Conservation (phyloP, 2,888 invertebrate genomes). For the Boloria euphrosyne region DNA sequence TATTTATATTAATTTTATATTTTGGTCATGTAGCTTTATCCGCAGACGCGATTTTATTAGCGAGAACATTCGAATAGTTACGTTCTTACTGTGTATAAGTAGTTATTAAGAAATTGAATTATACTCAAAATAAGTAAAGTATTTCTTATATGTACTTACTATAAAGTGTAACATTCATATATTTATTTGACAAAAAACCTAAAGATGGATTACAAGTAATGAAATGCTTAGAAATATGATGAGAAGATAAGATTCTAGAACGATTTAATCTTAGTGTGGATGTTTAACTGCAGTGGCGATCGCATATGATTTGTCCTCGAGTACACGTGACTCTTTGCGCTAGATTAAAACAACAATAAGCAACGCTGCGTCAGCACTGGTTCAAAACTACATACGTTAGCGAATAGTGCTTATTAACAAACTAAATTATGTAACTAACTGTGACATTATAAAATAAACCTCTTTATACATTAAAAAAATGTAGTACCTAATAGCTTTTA, state of each 20-base stretch:
- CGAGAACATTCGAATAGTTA: too few species aligned
- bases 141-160: too few species aligned
- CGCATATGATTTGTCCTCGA: constrained; percentile 50
- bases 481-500: neutral
- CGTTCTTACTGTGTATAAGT: too few species aligned
- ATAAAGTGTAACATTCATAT: too few species aligned
- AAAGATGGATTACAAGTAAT: constrained; percentile 4
- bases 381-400: constrained; percentile 17
- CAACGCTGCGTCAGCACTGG: constrained; percentile 36
- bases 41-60: too few species aligned
- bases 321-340: constrained; percentile 58
- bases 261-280: constrained; percentile 51
- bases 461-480: neutral
- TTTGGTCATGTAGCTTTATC: neutral
- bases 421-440: constrained; percentile 15
- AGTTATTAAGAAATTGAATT: too few species aligned
- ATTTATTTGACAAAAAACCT: neutral
- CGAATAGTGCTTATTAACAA: constrained; percentile 12
- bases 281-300: constrained; percentile 47
- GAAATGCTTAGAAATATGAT: constrained; percentile 25
- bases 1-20: neutral
- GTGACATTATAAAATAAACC: neutral
- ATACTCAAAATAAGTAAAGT: too few species aligned
- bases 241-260: constrained; percentile 47
- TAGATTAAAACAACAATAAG: constrained; percentile 57